Conservation (phyloP, 2,113 vertebrate genomes). For the Anguilla rostrata region DNA sequence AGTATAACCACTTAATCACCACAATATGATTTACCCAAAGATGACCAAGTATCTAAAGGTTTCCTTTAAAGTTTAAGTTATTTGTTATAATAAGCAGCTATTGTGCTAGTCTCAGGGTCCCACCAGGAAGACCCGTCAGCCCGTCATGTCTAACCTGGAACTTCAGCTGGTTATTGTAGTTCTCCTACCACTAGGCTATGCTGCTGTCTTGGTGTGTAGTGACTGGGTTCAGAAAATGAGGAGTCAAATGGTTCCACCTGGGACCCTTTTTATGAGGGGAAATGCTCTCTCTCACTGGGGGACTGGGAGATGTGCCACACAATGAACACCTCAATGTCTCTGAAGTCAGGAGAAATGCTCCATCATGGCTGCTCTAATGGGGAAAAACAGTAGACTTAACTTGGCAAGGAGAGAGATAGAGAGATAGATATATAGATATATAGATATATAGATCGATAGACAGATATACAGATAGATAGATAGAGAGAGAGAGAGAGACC, state of each 20-base stretch:
- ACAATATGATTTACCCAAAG: no score
- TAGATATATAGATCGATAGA: neutral
- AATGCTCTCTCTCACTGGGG: neutral
- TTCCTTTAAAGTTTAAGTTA: neutral
- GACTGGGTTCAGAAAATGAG: neutral
- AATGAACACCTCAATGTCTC: neutral
- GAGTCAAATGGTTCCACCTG: neutral
- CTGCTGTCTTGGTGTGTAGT: neutral
- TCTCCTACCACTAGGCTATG: neutral
- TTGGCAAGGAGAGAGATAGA: neutral
- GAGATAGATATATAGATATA: neutral
- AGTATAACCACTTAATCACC: no score
- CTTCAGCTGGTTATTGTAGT: neutral
- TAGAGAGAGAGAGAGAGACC: neutral
- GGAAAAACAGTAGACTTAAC: neutral
- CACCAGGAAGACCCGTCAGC: neutral
- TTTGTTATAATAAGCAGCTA: neutral
- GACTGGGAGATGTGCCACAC: neutral
- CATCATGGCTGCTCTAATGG: neutral
- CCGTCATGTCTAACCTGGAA: neutral
- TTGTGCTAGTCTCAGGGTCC: neutral
- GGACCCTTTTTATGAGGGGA: neutral
- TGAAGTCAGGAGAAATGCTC: neutral
- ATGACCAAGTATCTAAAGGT: neutral
- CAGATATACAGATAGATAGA: neutral